Percentiles rank a stretch among this genome's conserved stretches.
Conservation (phyloP, 2,113 vertebrate species). For the Nyctibius bracteatus region DNA sequence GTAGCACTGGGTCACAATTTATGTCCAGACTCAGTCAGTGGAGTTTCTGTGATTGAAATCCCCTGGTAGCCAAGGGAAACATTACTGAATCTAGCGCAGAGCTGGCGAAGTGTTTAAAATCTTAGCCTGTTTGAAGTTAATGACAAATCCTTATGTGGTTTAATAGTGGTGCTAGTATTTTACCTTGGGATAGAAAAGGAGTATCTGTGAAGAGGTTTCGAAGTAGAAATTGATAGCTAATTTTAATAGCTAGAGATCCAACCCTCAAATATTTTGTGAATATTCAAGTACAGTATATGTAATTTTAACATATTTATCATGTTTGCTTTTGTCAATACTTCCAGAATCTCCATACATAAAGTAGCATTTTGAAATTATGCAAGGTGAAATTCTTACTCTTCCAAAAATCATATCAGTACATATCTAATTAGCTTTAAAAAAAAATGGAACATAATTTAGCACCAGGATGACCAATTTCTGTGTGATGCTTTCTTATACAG, state of each 20-base stretch:
- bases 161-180: background rate
- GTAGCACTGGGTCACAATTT: background rate
- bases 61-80: background rate
- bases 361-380: background rate
- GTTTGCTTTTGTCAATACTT: background rate
- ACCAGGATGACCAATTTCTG: background rate
- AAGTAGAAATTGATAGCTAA: background rate
- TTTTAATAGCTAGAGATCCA: background rate
- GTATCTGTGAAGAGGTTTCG: background rate
- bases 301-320: background rate
- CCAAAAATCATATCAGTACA: background rate
- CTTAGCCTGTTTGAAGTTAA: background rate
- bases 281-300: background rate
- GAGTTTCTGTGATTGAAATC: background rate
- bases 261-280: background rate
- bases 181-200: background rate
- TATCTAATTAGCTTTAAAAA: background rate
- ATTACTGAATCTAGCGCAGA: background rate
- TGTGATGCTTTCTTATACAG: slow-evolving; percentile 66
- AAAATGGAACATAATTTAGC: background rate
- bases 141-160: background rate
- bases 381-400: background rate
- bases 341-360: background rate
- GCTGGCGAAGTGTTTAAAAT: background rate
- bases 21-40: background rate